Evolutionary conservation across 1,140 invertebrate genomes (phyloP).

Genomic region (Sminthurides bifidus): DNA sequence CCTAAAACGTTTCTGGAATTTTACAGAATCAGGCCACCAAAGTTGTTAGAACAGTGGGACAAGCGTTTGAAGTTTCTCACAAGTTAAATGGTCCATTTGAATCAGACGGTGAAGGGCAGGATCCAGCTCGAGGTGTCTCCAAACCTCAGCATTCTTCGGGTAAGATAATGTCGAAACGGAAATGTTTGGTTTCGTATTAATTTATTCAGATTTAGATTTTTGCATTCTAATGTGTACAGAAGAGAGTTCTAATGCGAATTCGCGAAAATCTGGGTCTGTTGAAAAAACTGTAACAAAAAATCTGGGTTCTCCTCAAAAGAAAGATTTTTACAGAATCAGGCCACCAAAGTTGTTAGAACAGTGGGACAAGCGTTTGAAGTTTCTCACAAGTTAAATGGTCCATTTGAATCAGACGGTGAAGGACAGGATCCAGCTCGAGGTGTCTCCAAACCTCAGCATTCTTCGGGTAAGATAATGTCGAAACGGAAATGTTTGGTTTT

Average conservation of each 20-base stretch:
- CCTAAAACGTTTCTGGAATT: no score
- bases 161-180: background rate
- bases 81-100: no score
- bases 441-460: background rate
- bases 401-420: no score
- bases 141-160: background rate
- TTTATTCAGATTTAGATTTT: no score
- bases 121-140: no score
- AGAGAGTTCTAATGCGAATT: no score
- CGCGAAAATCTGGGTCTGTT: no score
- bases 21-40: constrained; percentile 92
- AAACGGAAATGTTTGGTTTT: background rate
- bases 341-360: constrained; percentile 91
- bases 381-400: no score
- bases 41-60: constrained; percentile 92
- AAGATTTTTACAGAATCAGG: constrained; percentile 36
- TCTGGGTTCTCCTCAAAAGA: background rate
- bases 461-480: background rate
- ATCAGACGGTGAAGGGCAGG: no score
- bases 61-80: constrained; percentile 98
- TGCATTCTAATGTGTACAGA: no score
- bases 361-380: constrained; percentile 98
- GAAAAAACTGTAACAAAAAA: no score
- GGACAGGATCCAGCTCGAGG: no score
- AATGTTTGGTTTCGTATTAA: background rate